Percentiles rank a stretch among this genome's conserved stretches.
Evolutionary conservation across 2,797 vertebrate genomes (phyloP).

Genomic region (Sylvilagus floridanus): DNA sequence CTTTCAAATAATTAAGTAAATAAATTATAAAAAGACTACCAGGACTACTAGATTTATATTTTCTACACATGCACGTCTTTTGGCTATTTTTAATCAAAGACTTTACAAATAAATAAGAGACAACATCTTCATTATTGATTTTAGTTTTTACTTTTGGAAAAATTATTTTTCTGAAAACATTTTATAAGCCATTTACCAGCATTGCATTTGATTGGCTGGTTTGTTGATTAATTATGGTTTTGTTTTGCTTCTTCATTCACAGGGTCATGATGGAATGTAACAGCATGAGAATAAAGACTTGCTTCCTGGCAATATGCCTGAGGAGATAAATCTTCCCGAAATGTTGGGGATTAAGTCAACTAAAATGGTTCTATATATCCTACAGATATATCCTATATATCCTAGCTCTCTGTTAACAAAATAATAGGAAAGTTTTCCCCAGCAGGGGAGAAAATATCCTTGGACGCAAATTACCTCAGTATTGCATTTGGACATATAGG

Average conservation of each 20-base stretch:
- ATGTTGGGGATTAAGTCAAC: background rate
- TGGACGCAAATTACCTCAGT: constrained; percentile 56
- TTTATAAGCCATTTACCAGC: background rate
- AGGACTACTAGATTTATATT: background rate
- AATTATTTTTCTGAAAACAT: background rate
- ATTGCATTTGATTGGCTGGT: background rate
- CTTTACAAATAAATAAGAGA: background rate
- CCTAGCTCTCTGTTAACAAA: background rate
- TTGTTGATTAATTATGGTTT: background rate
- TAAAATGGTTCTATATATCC: background rate
- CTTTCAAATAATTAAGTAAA: too few relatives aligned
- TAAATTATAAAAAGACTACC: too few relatives aligned
- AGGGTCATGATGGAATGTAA: fast-evolving
- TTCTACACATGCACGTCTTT: background rate
- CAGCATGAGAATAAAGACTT: background rate
- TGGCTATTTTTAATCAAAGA: background rate
- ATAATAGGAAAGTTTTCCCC: constrained; percentile 35
- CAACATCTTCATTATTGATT: background rate
- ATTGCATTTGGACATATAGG: background rate
- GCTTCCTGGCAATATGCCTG: background rate
- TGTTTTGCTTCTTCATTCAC: background rate
- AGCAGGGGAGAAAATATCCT: constrained; percentile 26
- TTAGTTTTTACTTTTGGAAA: background rate
- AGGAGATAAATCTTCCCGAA: background rate
- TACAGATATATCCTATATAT: background rate